Evolutionary conservation across 2,888 invertebrate genomes (phyloP), one percentile per base, ranked within the genome.

Genomic region (Papilio protenor): DNA sequence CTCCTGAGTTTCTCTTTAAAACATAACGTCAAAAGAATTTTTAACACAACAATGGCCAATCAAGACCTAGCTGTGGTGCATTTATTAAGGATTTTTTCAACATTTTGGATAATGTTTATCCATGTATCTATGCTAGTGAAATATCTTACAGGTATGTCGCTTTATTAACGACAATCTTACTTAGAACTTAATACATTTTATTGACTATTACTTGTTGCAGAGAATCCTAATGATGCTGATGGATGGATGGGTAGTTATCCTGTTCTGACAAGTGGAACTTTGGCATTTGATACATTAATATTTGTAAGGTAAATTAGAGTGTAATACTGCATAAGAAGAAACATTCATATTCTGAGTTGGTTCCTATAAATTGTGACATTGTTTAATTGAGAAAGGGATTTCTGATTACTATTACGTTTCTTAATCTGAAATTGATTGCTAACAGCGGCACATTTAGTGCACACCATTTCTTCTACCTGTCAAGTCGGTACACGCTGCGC

Each of bases 51-150:
- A 49, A 91, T 91, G 81, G 94, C 95, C 12, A 93, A 91, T 77
- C 95, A 95, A 79, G 95, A 96, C 72, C 82, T 96, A 76, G 90
- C 95, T 3, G 87, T 95, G 14, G 94, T 96, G 69, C 96, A 96
- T 83, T 95, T 96, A 0, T 85, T 97, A 80, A 96, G 96, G 85
- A 95, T 96, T 21, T 84, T 96, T 5, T 96, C 96, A 69, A 96
- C 97, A 80, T 91, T 96, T 70, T 96, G 96, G 96, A 95, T 97
- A 12, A 96, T 97, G 80, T 94, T 96, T 78, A 92, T 96, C 10
- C 96, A 96, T 83, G 95, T 96, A 1, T 93, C 95, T 64, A 95
- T 96, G 52, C 93, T 96, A 21, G 95, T 96, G 27, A 96, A 96
- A 85, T 96, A 96, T 88, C 95, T 96, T 86, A 95, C 96, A 87